phyloP scores from a whole-genome alignment of 2,797 vertebrate genomes.

The Anguilla marmorata region DNA sequence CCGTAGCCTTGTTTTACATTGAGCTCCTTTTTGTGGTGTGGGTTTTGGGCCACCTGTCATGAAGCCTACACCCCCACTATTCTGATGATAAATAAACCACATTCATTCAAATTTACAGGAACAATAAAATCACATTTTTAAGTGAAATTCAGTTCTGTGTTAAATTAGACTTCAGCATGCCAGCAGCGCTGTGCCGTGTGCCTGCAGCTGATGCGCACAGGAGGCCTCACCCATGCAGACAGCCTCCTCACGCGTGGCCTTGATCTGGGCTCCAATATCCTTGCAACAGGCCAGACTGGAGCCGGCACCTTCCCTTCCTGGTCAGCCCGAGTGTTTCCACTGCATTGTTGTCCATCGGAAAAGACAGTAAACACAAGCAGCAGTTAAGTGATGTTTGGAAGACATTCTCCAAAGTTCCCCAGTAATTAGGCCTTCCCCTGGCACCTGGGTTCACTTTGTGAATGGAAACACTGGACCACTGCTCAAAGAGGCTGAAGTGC shows the following conservation, averaged over 20 bases:
- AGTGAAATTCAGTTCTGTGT: too few species aligned
- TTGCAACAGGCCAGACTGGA: conserved; percentile 66
- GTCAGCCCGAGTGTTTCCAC: conserved; percentile 81
- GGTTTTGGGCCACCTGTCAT: too few species aligned
- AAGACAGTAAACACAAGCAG: conserved; percentile 56
- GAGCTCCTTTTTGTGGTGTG: too few species aligned
- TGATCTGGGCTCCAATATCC: conserved; percentile 82
- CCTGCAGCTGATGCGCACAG: background rate
- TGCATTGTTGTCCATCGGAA: conserved; percentile 75
- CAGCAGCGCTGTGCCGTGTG: background rate
- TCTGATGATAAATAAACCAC: too few species aligned
- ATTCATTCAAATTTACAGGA: too few species aligned
- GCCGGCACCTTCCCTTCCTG: conserved; percentile 72
- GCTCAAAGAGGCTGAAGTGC: conserved; percentile 29
- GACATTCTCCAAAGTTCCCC: background rate
- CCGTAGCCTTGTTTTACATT: too few species aligned
- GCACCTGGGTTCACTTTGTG: conserved; percentile 43
- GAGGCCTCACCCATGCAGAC: conserved; percentile 77
- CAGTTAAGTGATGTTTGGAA: background rate
- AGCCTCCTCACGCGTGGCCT: conserved; percentile 90
- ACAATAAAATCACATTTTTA: too few species aligned
- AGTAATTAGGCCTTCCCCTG: conserved; percentile 36
- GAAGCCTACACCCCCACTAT: too few species aligned
- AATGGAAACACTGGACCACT: conserved; percentile 36
- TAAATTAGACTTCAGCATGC: too few species aligned